These are phyloP conservation scores for Corythoichthys haematopterus DNA, from an alignment of 2,113 vertebrate species.

Conservation along the genomic window DNA sequence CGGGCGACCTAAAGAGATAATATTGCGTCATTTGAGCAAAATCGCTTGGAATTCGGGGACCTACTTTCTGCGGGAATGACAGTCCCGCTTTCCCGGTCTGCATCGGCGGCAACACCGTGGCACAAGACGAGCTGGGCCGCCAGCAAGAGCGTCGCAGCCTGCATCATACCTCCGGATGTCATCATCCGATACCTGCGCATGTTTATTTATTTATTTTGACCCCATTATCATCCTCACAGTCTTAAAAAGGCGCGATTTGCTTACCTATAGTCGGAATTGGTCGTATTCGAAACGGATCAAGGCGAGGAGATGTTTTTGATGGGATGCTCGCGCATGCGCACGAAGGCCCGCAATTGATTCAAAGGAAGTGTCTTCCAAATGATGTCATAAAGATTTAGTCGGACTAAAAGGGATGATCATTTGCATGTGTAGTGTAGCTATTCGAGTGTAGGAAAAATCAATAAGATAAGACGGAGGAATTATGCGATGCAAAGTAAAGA, in stretches of 20 bases:
- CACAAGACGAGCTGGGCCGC: conserved; percentile 63
- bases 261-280: conserved; percentile 41
- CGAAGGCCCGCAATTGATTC: background rate
- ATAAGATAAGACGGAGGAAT: background rate
- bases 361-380: background rate
- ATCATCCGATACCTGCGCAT: conserved; percentile 36
- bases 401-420: background rate
- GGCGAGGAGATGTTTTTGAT: conserved; percentile 25
- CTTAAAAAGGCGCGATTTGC: rapidly evolving
- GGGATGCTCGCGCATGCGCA: conserved; percentile 45
- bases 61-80: conserved; percentile 90
- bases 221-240: background rate
- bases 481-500: background rate
- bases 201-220: background rate
- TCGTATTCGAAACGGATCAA: conserved; percentile 28
- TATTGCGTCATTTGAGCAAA: background rate
- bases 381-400: background rate
- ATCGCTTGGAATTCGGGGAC: conserved; percentile 41
- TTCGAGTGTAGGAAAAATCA: background rate
- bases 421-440: background rate
- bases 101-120: conserved; percentile 49
- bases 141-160: conserved; percentile 64
- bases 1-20: conserved; percentile 79
- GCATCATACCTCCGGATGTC: conserved; percentile 51
- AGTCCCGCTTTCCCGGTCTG: conserved; percentile 77